Evolutionary conservation across 2,113 vertebrate species (phyloP), one percentile per base, ranked within the genome.

Genomic region (Nycticryphes semicollaris): DNA sequence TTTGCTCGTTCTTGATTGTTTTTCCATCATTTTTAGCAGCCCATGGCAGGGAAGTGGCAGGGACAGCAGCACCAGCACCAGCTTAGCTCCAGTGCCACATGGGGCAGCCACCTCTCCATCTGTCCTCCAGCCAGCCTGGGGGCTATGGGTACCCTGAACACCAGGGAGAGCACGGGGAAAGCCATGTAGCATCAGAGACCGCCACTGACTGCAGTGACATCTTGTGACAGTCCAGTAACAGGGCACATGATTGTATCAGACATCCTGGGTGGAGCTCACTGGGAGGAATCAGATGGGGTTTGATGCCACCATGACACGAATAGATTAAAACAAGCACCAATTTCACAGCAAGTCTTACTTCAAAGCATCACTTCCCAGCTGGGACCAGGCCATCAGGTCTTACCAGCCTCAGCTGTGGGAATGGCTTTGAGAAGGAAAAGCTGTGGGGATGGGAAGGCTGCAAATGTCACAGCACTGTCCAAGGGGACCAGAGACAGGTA

Each of bases 371-470:
- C 41, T 53, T 67, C 54, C 70, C 60, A 66, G 14, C 3, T 3
- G 35, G 31, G 43, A 63, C n/a, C 0, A 0, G 3, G 39, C 45
- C 70, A 76, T 51, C 47, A 62, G 18, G 50, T 23, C 41, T 57
- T 41, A 57, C 9, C 68, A 53, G 66, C 57, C 41, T 63, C 86
- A 87, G 48, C 83, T 87, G 70, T 59, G 77, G 54, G 84, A 73
- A 74, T 2, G 13, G 31, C 73, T 82, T 78, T 23, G 31, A 48
- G 66, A 67, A 66, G 33, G 47, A 77, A 75, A 66, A 68, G 62
- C 74, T 48, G 27, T 0, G 0, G 51, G 27, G 37, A 17, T 19
- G 14, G 18, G 56, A 73, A 74, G 56, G 45, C 69, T 69, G 64
- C 59, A 89, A 89, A 74, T 56, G 54, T 12, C 51, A 30, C 68